phyloP scores from a whole-genome alignment of 2,113 vertebrate genomes.

The Pteruthius melanotis region DNA sequence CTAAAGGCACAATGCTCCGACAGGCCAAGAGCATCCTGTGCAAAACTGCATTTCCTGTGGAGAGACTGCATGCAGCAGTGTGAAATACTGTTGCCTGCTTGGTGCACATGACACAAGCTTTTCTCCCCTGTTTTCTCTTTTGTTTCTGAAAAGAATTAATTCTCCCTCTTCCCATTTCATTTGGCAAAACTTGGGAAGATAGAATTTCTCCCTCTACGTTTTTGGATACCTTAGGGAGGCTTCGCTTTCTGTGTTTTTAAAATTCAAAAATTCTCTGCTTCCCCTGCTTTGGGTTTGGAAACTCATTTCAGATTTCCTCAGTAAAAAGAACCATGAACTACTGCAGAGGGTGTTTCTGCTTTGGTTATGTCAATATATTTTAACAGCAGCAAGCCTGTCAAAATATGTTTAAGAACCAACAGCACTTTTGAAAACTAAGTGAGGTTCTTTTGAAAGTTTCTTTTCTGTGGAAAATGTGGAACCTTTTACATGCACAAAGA shows the following conservation, averaged over 20 bases:
- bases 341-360: not conserved
- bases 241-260: slow-evolving; percentile 30
- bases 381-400: not conserved
- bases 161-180: not conserved
- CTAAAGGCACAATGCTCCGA: not conserved
- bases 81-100: not conserved
- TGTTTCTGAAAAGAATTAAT: slow-evolving; percentile 17
- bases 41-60: not conserved
- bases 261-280: slow-evolving; percentile 49
- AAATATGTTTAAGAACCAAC: slow-evolving; percentile 13
- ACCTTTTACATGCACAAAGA: not conserved
- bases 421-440: not conserved
- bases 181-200: slow-evolving; percentile 16
- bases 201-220: slow-evolving; percentile 41
- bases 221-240: slow-evolving; percentile 36
- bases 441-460: not conserved
- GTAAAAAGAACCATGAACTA: slow-evolving; percentile 13
- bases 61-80: not conserved
- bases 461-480: not conserved
- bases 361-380: slow-evolving; percentile 14
- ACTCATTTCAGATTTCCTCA: slow-evolving; percentile 34
- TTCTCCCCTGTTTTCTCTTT: not conserved
- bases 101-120: not conserved
- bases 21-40: not conserved
- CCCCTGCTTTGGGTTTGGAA: slow-evolving; percentile 28